Percentiles rank a stretch among this genome's conserved stretches.
Conservation (phyloP, 2,113 vertebrate genomes). For the Dipodomys ordii region DNA sequence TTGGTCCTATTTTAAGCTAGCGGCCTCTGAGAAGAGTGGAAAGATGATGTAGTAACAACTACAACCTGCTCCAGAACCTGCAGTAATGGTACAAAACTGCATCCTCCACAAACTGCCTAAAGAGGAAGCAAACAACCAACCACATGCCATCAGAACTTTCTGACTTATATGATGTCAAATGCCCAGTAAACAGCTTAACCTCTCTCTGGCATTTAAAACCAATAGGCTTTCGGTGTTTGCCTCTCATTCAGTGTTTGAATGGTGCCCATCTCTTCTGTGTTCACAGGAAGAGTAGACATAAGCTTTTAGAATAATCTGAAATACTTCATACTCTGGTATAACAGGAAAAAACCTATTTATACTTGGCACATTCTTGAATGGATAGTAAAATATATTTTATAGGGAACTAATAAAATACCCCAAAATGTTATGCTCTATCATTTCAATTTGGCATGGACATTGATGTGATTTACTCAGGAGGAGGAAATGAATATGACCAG, state of each 20-base stretch:
- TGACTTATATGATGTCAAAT: neutral
- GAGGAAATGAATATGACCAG: neutral
- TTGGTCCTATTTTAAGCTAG: neutral
- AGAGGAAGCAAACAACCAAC: neutral
- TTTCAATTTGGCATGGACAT: constrained; percentile 22
- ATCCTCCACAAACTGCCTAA: neutral
- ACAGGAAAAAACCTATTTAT: constrained; percentile 48
- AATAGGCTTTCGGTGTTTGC: neutral
- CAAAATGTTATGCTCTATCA: constrained; percentile 9
- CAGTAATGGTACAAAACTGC: neutral
- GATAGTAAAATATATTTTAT: constrained; percentile 62
- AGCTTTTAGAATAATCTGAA: constrained; percentile 43
- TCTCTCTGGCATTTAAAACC: neutral
- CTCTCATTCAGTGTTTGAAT: neutral
- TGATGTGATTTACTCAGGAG: constrained; percentile 45
- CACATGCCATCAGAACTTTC: neutral
- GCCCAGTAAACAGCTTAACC: accelerated
- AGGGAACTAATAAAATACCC: constrained; percentile 21
- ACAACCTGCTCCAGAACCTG: neutral
- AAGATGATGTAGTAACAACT: neutral
- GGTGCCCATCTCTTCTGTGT: neutral
- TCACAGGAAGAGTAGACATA: constrained; percentile 31
- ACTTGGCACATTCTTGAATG: constrained; percentile 11
- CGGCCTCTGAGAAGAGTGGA: neutral
- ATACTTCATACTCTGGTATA: neutral